Base-by-base conservation (phyloP, 2,797 vertebrate genomes). In the Neomorphus geoffroyi region DNA sequence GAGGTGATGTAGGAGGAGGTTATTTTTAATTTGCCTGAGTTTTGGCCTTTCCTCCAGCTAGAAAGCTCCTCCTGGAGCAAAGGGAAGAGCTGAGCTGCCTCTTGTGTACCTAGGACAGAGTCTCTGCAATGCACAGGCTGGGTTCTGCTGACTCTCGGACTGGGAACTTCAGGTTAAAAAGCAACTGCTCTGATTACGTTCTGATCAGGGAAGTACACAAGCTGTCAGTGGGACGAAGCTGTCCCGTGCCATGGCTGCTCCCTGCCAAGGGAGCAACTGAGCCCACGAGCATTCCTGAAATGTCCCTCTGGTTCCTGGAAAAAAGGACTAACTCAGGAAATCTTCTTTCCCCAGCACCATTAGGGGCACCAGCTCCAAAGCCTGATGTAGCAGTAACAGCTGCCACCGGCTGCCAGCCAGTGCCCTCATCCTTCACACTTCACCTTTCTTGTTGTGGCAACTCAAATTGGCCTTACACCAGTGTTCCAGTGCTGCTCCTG, bases 101-200 rank as follows among this genome's bases (percentile, higher is more conserved):
- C 32, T 78, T 22, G 0, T 1, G 3, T 32, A 6, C 16, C 10
- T 54, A 12, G 11, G 5, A 3, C 37, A 46, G 50, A 78, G 16
- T 39, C 50, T 53, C 65, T 61, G 39, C 60, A 10, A 37, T 23
- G 41, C 0, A 0, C 45, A 86, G 82, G 19, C 18, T 0, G 0
- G 11, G 10, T 57, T 60, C 67, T 80, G 41, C 18, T 79, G 18
- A 46, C 65, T 58, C n/a, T 67, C 3, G 1, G 7, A 22, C 58
- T 16, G 27, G 51, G 66, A 77, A 50, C 24, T 65, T 75, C 17
- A 51, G 41, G 30, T 75, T 21, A 27, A 69, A 79, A 81, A 85
- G 51, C 41, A 84, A 15, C 74, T 79, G 66, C 62, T 78, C 2
- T 3, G 18, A 15, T 86, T 21, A 9, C 46, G 23, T 30, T 54